Evolutionary conservation across 2,113 vertebrate species (phyloP).

Genomic region (Nannospalax galili): DNA sequence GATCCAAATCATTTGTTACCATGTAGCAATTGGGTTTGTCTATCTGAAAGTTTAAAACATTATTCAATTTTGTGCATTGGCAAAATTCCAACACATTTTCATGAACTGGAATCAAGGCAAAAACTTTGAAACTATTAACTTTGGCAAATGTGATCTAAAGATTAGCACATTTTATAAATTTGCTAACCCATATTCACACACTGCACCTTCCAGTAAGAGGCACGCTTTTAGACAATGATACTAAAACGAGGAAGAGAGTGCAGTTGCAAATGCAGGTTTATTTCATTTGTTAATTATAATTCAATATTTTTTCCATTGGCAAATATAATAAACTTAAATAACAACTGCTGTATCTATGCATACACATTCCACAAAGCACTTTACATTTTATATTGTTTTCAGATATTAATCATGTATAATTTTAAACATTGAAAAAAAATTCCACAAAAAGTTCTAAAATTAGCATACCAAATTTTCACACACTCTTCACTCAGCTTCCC

Average conservation of each 20-base stretch:
- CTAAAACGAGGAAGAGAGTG: background rate
- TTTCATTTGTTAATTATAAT: slow-evolving; percentile 20
- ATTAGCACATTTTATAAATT: background rate
- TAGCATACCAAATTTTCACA: background rate
- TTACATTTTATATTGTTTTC: background rate
- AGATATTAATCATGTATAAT: no score
- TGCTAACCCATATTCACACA: background rate
- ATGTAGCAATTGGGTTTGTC: background rate
- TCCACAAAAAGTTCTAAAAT: background rate
- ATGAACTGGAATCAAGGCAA: background rate
- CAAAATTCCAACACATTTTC: slow-evolving; percentile 33
- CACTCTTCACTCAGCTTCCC: background rate
- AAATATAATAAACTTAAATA: background rate
- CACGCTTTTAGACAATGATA: background rate
- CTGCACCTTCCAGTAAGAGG: background rate
- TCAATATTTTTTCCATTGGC: slow-evolving; percentile 3
- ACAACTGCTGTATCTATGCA: background rate
- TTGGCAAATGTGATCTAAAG: slow-evolving; percentile 31
- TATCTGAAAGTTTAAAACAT: background rate
- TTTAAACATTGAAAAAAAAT: no score
- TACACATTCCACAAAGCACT: background rate
- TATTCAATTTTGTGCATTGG: slow-evolving; percentile 2
- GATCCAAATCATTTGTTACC: background rate
- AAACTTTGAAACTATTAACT: slow-evolving; percentile 37
- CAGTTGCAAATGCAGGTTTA: background rate